Percentiles rank a stretch among this genome's conserved stretches.
Conservation (phyloP, 2,888 invertebrate species). For the Crioceris asparagi region DNA sequence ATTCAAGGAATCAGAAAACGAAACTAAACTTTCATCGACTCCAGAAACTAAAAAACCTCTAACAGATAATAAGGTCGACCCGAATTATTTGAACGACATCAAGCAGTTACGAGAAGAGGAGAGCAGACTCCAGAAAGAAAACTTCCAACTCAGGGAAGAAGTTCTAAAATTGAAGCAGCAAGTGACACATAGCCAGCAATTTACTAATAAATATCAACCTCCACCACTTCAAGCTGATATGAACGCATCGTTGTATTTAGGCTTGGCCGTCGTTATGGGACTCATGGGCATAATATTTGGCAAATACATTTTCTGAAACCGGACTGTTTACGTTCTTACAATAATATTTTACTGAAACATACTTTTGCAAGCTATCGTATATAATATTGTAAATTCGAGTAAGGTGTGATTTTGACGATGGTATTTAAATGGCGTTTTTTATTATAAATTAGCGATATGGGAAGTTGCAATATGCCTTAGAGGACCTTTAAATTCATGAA, state of each 20-base stretch:
- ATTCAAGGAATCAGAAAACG: background rate
- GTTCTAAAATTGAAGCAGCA: background rate
- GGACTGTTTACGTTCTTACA: too few species aligned
- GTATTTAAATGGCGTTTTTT: too few species aligned
- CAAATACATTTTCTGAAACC: background rate
- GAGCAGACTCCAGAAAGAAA: background rate
- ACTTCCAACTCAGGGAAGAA: background rate
- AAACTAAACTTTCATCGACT: background rate
- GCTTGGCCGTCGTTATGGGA: background rate
- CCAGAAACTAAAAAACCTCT: too few species aligned
- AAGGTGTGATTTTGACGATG: too few species aligned
- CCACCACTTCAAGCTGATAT: background rate
- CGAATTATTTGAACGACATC: background rate
- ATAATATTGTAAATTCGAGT: too few species aligned
- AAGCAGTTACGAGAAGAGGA: background rate
- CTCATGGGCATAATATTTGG: background rate
- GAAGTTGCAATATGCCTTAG: too few species aligned
- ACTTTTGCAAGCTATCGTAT: too few species aligned
- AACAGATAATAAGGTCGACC: too few species aligned
- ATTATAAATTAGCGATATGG: too few species aligned
- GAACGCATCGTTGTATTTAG: background rate
- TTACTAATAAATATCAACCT: background rate
- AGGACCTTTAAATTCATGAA: too few species aligned
- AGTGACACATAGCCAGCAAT: background rate
- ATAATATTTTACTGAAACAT: too few species aligned